Evolutionary conservation across 2,797 vertebrate species (phyloP), one percentile per base, ranked within the genome.

Genomic region (Limosa lapponica): DNA sequence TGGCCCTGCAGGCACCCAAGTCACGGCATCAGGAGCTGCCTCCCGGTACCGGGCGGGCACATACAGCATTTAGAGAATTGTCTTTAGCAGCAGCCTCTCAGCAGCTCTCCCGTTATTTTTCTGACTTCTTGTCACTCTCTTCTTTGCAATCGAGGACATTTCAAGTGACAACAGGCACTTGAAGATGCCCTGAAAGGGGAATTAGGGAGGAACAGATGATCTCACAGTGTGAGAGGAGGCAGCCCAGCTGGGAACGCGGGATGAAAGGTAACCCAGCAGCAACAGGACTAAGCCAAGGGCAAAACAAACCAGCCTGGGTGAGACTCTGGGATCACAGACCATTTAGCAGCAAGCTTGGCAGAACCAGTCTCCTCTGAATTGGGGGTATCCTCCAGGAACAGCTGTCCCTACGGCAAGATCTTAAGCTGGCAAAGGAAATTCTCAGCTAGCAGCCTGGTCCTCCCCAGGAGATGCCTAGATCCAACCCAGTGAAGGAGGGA

Each of bases 1-100:
- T 3, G 6, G 86, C 87, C 65, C 81, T 46, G 62, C 65, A 61
- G 82, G 87, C 81, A 89, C 74, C 30, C 3, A 1, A 70, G 37
- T 4, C 82, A 66, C 16, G 0, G 1, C 72, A 49, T 36, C 54
- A 44, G 32, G 79, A 94, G 86, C 36, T 77, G 64, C 86, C 0
- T 3, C 79, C 52, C 0, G 0, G 61, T 6, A 49, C 73, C 0
- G 0, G 62, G 1, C 6, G 20, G 41, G 74, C 79, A 82, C 37
- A 87, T 4, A 13, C 49, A 82, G 57, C 62, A 59, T 84, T 82
- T 57, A 82, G 30, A 39, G 78, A 73, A 51, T 2, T 69, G 62
- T 62, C 77, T 58, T 30, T 25, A 66, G 72, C 55, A 84, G 39
- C 46, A 64, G 87, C 57, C 58, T 39, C 66, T 62, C 79, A 41